Evolutionary conservation across 2,797 vertebrate genomes (phyloP).

Genomic region (Kryptopterus vitreolus): DNA sequence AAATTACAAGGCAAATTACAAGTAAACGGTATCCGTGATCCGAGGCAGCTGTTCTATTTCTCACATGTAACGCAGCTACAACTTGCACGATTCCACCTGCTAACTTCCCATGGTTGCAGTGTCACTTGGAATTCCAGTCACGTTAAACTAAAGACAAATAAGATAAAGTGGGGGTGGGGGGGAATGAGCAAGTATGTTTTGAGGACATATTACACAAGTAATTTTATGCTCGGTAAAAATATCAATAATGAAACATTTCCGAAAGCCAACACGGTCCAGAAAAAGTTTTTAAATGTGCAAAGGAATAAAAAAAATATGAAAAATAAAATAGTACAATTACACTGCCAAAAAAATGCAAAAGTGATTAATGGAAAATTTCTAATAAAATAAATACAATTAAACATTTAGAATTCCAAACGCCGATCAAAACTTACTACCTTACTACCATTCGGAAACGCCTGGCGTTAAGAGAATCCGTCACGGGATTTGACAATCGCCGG

Average conservation of each 20-base stretch:
- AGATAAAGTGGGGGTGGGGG: not conserved
- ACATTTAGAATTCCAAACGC: too few relatives aligned
- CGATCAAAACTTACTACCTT: too few relatives aligned
- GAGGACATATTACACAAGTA: not conserved
- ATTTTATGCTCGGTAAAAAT: not conserved
- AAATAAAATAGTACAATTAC: too few relatives aligned
- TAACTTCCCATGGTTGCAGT: not conserved
- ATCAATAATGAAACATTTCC: not conserved
- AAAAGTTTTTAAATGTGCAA: not conserved
- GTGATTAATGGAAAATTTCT: not conserved
- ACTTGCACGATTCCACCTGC: slow-evolving; percentile 17
- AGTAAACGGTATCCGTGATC: slow-evolving; percentile 17
- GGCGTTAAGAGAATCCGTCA: not conserved
- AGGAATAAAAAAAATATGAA: too few relatives aligned
- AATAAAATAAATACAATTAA: not conserved
- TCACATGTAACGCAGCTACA: slow-evolving; percentile 4
- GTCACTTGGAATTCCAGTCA: not conserved
- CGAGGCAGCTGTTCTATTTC: slow-evolving; percentile 16
- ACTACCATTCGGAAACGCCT: too few relatives aligned
- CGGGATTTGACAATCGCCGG: not conserved
- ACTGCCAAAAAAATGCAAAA: not conserved
- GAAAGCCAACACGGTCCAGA: not conserved
- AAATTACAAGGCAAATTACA: slow-evolving; percentile 51
- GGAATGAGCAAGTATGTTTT: not conserved
- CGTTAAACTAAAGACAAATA: not conserved